Percentiles rank a stretch among this genome's conserved stretches.
phyloP scores from a whole-genome alignment of 2,797 vertebrate species.

The Rhinichthys osculus region DNA sequence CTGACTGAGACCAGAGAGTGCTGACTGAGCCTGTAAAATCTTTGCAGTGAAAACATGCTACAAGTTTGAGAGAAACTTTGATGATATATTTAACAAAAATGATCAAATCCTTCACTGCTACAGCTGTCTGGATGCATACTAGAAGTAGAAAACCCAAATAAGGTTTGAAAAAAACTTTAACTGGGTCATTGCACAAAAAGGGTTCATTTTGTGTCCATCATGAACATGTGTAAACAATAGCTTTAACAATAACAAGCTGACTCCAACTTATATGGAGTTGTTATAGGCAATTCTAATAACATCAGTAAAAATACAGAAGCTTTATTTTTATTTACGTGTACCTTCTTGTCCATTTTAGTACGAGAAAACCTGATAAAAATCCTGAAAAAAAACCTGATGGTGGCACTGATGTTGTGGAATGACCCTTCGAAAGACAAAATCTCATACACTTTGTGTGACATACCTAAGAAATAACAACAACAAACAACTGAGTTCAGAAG shows the following conservation, averaged over 20 bases:
- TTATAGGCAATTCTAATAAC: neutral
- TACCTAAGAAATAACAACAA: neutral
- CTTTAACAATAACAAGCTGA: conserved; percentile 23
- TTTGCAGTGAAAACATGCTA: conserved; percentile 6
- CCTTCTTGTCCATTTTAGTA: neutral
- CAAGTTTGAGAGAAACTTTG: neutral
- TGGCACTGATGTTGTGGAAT: neutral
- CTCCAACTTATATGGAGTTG: neutral
- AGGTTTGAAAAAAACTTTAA: neutral
- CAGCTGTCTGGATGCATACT: neutral
- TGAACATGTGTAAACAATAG: neutral
- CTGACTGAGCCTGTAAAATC: conserved; percentile 17
- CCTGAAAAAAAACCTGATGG: no score
- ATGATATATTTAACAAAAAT: neutral
- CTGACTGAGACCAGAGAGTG: neutral
- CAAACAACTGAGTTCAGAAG: conserved; percentile 16
- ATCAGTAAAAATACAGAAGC: neutral
- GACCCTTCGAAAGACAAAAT: neutral
- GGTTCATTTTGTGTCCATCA: neutral
- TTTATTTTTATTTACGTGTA: neutral
- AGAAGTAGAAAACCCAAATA: neutral
- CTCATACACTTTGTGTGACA: neutral
- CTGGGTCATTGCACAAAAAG: neutral
- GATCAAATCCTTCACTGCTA: neutral
- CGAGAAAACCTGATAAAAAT: neutral